A percentile compares a stretch with the other conserved stretches of the same genome.
phyloP scores from a whole-genome alignment of 1,140 invertebrate genomes.

The Chrysoperla carnea region DNA sequence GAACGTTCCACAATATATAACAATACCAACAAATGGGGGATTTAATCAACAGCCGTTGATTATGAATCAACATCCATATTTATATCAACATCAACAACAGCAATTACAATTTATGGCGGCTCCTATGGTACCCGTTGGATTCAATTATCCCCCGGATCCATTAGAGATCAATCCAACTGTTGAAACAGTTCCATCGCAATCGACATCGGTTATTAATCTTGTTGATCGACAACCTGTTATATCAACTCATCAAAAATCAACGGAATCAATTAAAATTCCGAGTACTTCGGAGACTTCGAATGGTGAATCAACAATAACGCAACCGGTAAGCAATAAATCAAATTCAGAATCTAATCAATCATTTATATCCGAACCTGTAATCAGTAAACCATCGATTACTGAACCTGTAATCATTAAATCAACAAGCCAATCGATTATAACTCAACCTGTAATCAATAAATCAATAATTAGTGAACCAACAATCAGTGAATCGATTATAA shows the following conservation, averaged over 20 bases:
- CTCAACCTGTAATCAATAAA: too few species aligned
- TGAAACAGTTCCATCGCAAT: conserved; percentile 2
- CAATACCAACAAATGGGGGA: conserved; percentile 23
- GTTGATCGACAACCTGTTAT: background rate
- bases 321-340: too few species aligned
- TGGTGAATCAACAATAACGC: background rate
- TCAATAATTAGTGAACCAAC: too few species aligned
- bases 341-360: too few species aligned
- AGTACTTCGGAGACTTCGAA: background rate
- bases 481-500: too few species aligned
- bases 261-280: too few species aligned
- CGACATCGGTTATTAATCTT: background rate
- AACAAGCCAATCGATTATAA: too few species aligned
- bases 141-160: conserved; percentile 9
- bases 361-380: too few species aligned
- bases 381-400: too few species aligned
- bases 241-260: background rate
- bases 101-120: conserved; percentile 32
- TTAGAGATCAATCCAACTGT: conserved; percentile 7
- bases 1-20: conserved; percentile 30
- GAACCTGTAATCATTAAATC: too few species aligned
- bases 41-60: conserved; percentile 31
- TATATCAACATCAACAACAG: conserved; percentile 33
- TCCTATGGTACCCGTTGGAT: conserved; percentile 1
- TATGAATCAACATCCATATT: conserved; percentile 23